Conservation (phyloP, 2,797 vertebrate species). For the Paedocypris micromegethes region DNA sequence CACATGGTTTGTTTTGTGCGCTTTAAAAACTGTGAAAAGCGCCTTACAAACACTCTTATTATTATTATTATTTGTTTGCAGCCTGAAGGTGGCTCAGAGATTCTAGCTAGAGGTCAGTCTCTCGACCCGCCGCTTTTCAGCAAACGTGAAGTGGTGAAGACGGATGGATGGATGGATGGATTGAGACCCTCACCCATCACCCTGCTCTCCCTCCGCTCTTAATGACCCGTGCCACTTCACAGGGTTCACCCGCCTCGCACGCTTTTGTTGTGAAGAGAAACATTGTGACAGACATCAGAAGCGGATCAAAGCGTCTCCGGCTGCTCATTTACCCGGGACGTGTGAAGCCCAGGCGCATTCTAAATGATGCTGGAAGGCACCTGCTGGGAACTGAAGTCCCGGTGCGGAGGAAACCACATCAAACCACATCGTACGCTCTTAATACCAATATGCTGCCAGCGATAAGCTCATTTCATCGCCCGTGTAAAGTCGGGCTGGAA, state of each 20-base stretch:
- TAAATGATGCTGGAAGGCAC: conserved; percentile 25
- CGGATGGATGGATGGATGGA: conserved; percentile 18
- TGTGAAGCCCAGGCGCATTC: conserved; percentile 9
- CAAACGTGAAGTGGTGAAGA: conserved; percentile 17
- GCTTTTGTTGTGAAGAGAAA: conserved; percentile 47
- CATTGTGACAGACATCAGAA: conserved; percentile 42
- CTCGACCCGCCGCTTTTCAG: conserved; percentile 18
- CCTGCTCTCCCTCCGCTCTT: conserved; percentile 47
- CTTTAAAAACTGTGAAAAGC: not conserved
- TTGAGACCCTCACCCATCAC: conserved; percentile 36
- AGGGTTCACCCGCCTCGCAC: conserved; percentile 45
- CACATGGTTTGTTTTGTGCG: too few relatives aligned
- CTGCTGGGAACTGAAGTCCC: conserved; percentile 20
- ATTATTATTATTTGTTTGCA: not conserved
- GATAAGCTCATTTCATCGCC: too few relatives aligned
- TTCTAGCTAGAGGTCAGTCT: conserved; percentile 14
- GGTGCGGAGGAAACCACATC: conserved; percentile 2
- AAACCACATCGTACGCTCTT: conserved; percentile 4
- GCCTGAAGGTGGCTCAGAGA: not conserved
- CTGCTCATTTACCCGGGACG: conserved; percentile 40
- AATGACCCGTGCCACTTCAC: conserved; percentile 47
- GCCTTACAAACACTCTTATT: not conserved
- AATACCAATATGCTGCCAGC: too few relatives aligned
- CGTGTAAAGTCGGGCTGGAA: too few relatives aligned
- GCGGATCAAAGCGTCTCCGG: conserved; percentile 45